These are phyloP conservation scores for Epicauta chinensis DNA, from an alignment of 1,140 invertebrate species.

Conservation along the genomic window DNA sequence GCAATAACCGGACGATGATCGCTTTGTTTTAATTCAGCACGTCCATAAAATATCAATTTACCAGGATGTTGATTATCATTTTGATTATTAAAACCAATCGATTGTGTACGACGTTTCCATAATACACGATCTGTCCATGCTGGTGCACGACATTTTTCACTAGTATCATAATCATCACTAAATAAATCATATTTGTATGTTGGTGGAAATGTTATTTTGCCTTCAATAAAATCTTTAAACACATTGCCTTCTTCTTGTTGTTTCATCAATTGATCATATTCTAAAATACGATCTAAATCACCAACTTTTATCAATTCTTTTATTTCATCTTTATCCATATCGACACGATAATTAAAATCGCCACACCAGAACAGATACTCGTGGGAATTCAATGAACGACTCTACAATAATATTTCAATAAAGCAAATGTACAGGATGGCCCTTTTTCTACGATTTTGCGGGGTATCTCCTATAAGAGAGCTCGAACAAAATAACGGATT, in stretches of 20 bases:
- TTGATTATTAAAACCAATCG: constrained; percentile 51
- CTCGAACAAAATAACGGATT: too few relatives aligned
- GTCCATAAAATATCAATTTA: constrained; percentile 81
- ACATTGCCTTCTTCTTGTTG: constrained; percentile 77
- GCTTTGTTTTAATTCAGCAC: constrained; percentile 94
- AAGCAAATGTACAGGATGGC: too few relatives aligned
- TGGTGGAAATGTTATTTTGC: constrained; percentile 85
- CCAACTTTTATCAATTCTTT: constrained; percentile 75
- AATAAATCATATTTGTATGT: constrained; percentile 99
- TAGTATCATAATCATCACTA: constrained; percentile 98
- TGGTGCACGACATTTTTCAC: constrained; percentile 93
- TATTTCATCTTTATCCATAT: constrained; percentile 92
- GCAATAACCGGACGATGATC: constrained; percentile 94
- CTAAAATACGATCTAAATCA: constrained; percentile 72
- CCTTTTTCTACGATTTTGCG: too few relatives aligned
- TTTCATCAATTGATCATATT: constrained; percentile 84
- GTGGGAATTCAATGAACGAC: constrained; percentile 84
- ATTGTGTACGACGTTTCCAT: constrained; percentile 74
- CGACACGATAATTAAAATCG: constrained; percentile 98
- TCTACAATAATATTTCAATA: too few relatives aligned
- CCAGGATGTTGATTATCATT: constrained; percentile 54
- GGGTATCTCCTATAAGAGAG: too few relatives aligned
- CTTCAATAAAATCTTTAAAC: constrained; percentile 94
- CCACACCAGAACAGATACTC: constrained; percentile 99
- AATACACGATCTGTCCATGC: constrained; percentile 97